phyloP scores from a whole-genome alignment of 2,797 vertebrate genomes.

The Gobionotothen gibberifrons region DNA sequence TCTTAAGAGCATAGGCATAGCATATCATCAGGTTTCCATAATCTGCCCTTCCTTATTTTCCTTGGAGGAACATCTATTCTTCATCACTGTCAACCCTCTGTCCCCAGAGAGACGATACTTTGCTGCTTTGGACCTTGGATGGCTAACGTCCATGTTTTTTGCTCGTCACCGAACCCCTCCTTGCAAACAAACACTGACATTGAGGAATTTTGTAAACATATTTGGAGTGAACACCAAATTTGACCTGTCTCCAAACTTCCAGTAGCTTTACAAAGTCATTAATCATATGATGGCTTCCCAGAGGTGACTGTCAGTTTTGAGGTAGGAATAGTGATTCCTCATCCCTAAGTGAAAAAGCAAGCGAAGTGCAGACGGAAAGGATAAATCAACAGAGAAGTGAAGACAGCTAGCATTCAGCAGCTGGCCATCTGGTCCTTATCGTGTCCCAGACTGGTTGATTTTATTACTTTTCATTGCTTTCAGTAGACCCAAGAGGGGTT shows the following conservation, averaged over 20 bases:
- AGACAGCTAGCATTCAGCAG: constrained; percentile 83
- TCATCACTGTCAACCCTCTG: constrained; percentile 79
- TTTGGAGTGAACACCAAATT: constrained; percentile 77
- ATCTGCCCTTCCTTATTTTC: constrained; percentile 78
- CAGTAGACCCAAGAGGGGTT: constrained; percentile 71
- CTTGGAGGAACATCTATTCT: constrained; percentile 80
- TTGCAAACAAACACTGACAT: constrained; percentile 80
- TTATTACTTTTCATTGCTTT: constrained; percentile 87
- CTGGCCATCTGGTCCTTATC: constrained; percentile 80
- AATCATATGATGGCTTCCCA: constrained; percentile 82
- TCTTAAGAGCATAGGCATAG: constrained; percentile 69
- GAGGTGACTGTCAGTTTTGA: constrained; percentile 79
- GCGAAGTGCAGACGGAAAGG: constrained; percentile 78
- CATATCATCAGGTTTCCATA: constrained; percentile 72
- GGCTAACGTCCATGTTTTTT: constrained; percentile 65
- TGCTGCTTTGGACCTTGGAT: constrained; percentile 72
- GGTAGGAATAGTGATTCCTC: constrained; percentile 78
- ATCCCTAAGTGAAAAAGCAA: constrained; percentile 87
- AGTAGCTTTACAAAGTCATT: constrained; percentile 81
- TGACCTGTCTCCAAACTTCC: constrained; percentile 74
- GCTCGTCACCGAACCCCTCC: constrained; percentile 70
- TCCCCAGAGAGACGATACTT: constrained; percentile 75
- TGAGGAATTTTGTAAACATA: constrained; percentile 77
- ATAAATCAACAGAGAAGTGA: constrained; percentile 81
- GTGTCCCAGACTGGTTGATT: constrained; percentile 73